Evolutionary conservation across 2,113 vertebrate species (phyloP), one percentile per base, ranked within the genome.

Genomic region (Hyperopisus bebe): DNA sequence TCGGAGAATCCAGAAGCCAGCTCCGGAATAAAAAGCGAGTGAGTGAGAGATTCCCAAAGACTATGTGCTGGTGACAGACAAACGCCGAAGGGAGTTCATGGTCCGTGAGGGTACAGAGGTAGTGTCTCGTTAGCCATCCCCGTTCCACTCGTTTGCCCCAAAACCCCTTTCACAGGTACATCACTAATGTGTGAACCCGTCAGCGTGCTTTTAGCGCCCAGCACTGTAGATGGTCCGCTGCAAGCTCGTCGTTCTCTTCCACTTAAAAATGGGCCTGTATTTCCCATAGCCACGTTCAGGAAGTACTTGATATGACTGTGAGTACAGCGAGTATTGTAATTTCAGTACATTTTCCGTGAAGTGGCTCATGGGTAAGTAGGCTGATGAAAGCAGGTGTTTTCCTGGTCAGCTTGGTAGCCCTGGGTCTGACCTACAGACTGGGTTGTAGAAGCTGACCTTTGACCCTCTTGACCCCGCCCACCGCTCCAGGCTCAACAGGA

Each of bases 401-500:
- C 58, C 58, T 66, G 8, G 58, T 66, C 58, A 3, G n/a, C 58
- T 66, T 1, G 19, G 21, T 55, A 62, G 24, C 21, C 24, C 27
- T 5, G 27, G 27, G 35, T 80, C 31, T 80, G 74, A 42, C 1
- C 1, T 42, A 2, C 35, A 19, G 13, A 31, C 13, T 77, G 70
- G 31, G 31, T 35, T 77, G 70, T 39, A 2, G 70, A 77, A 39
- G 31, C 47, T 21, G 85, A 53, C 85, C 50, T 86, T 86, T 48
- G 17, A 83, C 53, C 66, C 44, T 42, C 21, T 86, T 53, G 10
- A n/a, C 51, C 19, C 9, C 3, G 21, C 86, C 86, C 86, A 13
- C n/a, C 13, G 27, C 50, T 21, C n/a, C 94, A 98, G 98, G 92
- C 94, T 99, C 93, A 99, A 99, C 93, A 92, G 95, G 88, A 97